Evolutionary conservation across 2,113 vertebrate genomes (phyloP), one percentile per base, ranked within the genome.

Genomic region (Brachirus orientalis): DNA sequence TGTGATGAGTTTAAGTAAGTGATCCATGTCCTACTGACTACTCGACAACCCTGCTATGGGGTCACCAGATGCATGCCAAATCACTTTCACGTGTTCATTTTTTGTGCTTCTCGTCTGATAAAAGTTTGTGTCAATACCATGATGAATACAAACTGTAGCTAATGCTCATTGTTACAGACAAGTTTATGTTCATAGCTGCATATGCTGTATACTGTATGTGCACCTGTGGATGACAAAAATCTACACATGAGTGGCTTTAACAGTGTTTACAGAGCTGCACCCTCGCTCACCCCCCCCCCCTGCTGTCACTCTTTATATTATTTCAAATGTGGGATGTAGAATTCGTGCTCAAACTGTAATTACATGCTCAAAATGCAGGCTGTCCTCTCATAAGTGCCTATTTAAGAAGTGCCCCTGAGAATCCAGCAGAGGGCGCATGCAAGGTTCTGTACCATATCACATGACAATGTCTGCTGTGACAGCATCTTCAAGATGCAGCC

Each of bases 1-100:
- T 41, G 72, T 51, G 80, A 83, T 86, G 77, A 87, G 86, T 76
- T 77, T 73, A 75, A 86, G 72, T 74, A 86, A 84, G 81, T 66
- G 80, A 87, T 84, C 69, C 47, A 51, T 85, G 80, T 90, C 86
- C 75, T 77, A 73, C 67, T 62, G 82, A 51, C 83, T 76, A 82
- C 75, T 81, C 73, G 77, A 86, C 86, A 86, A 67, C 38, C 65
- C 58, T 36, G 75, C 56, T 18, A 89, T 85, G 80, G 83, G 81
- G 84, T 87, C 87, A 78, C 74, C 12, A 19, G 73, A 72, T 75
- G 77, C 53, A 84, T 83, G 78, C 63, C 69, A 86, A 86, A 80
- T 80, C 79, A 51, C 74, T 51, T 72, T 62, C 78, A 78, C 12
- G 72, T 57, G 57, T 73, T 44, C 38, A 35, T 43, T 63, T 54